Percentiles rank a stretch among this genome's conserved stretches.
Conservation (phyloP, 2,888 invertebrate species). For the Chromoteleia sp. region DNA sequence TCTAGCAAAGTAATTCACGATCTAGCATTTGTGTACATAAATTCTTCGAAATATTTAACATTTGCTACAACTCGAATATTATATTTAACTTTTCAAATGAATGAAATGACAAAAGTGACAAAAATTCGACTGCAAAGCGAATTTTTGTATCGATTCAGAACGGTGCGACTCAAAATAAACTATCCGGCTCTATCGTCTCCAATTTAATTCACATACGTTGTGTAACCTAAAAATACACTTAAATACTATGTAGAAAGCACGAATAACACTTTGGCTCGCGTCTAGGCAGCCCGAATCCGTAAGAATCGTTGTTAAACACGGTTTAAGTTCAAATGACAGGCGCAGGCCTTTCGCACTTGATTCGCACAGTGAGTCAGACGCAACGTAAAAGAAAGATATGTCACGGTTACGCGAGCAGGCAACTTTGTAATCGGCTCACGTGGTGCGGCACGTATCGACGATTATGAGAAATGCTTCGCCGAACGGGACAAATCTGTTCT, state of each 20-base stretch:
- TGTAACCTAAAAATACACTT: conserved; percentile 32
- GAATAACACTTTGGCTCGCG: conserved; percentile 15
- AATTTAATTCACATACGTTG: conserved; percentile 24
- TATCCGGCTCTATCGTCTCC: conserved; percentile 13
- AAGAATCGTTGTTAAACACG: conserved; percentile 47
- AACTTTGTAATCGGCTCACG: conserved; percentile 69
- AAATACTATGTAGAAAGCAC: conserved; percentile 17
- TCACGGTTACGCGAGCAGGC: conserved; percentile 66
- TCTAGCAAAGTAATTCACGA: too few relatives aligned
- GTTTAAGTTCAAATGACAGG: conserved; percentile 49
- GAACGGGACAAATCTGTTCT: conserved; percentile 76
- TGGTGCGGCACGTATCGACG: conserved; percentile 66
- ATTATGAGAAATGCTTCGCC: conserved; percentile 70
- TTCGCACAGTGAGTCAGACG: conserved; percentile 31
- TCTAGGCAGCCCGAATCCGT: conserved; percentile 5
- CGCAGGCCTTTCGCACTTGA: conserved; percentile 23
- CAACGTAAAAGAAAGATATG: conserved; percentile 50
- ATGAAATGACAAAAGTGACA: too few relatives aligned
- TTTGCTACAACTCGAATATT: too few relatives aligned
- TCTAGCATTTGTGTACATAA: too few relatives aligned
- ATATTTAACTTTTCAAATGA: too few relatives aligned
- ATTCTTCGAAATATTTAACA: too few relatives aligned
- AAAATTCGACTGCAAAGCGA: too few relatives aligned
- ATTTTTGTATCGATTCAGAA: too few relatives aligned
- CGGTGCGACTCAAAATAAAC: conserved; percentile 22